Conservation (phyloP, 2,888 invertebrate species). For the Lypha dubia region DNA sequence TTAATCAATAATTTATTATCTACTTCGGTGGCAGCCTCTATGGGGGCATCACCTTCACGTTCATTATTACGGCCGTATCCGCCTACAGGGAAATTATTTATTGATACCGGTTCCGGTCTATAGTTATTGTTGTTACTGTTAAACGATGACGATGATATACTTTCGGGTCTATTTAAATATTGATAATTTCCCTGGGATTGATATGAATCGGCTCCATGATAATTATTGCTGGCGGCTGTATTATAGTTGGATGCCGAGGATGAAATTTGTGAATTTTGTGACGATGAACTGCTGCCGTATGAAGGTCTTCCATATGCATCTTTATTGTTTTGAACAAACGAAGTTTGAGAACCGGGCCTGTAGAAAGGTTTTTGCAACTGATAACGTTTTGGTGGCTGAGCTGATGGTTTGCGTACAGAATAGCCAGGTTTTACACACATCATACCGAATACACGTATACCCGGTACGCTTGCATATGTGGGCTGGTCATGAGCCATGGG, state of each 20-base stretch:
- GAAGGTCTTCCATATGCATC: slow-evolving; percentile 73
- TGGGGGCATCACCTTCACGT: slow-evolving; percentile 80
- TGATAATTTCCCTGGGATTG: slow-evolving; percentile 79
- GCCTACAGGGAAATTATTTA: slow-evolving; percentile 79
- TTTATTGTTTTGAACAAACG: slow-evolving; percentile 70
- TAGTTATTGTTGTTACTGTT: slow-evolving; percentile 75
- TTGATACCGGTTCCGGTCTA: slow-evolving; percentile 79
- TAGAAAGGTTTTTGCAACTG: slow-evolving; percentile 83
- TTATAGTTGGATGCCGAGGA: slow-evolving; percentile 74
- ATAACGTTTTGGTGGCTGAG: slow-evolving; percentile 82
- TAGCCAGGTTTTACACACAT: slow-evolving; percentile 90
- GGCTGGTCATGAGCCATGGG: slow-evolving; percentile 97
- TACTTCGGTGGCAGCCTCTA: slow-evolving; percentile 78
- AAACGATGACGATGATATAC: slow-evolving; percentile 75
- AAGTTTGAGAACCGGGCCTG: slow-evolving; percentile 77
- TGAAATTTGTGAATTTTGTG: slow-evolving; percentile 63
- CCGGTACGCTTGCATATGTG: slow-evolving; percentile 96
- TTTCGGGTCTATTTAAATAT: slow-evolving; percentile 82
- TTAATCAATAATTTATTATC: slow-evolving; percentile 71
- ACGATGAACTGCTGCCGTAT: slow-evolving; percentile 72
- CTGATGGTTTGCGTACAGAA: slow-evolving; percentile 81
- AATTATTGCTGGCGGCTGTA: slow-evolving; percentile 74
- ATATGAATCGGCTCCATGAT: slow-evolving; percentile 78
- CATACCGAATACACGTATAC: slow-evolving; percentile 97
- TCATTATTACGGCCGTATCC: slow-evolving; percentile 82